Evolutionary conservation across 2,888 invertebrate genomes (phyloP).

Genomic region (Antheraea yamamai): DNA sequence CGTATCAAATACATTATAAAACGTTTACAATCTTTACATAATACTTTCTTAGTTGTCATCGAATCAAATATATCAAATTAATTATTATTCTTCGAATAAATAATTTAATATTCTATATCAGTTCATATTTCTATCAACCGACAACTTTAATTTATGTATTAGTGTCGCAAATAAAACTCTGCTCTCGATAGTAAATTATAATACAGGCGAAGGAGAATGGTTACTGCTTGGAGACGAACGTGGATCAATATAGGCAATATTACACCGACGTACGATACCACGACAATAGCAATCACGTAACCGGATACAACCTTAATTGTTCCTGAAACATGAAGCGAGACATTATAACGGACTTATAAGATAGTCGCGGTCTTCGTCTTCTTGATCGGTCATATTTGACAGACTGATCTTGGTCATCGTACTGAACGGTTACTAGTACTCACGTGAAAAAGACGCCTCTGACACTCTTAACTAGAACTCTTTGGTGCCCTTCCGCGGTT

Average conservation of each 20-base stretch:
- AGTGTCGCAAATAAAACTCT: neutral
- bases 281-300: neutral
- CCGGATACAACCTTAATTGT: conserved; percentile 6
- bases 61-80: too few relatives aligned
- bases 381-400: neutral
- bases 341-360: neutral
- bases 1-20: too few relatives aligned
- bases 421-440: neutral
- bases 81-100: too few relatives aligned
- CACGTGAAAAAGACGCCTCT: too few relatives aligned
- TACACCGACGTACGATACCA: neutral
- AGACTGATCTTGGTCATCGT: neutral
- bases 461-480: too few relatives aligned
- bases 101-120: too few relatives aligned
- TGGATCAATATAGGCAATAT: too few relatives aligned
- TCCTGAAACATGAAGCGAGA: conserved; percentile 7
- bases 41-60: too few relatives aligned
- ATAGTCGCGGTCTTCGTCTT: neutral
- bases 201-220: neutral
- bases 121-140: neutral
- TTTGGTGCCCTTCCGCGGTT: neutral
- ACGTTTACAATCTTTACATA: too few relatives aligned
- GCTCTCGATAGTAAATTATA: neutral
- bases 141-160: neutral
- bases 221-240: neutral